Base-by-base conservation (phyloP, 2,113 vertebrate species). In the Nothocercus nigrocapillus region DNA sequence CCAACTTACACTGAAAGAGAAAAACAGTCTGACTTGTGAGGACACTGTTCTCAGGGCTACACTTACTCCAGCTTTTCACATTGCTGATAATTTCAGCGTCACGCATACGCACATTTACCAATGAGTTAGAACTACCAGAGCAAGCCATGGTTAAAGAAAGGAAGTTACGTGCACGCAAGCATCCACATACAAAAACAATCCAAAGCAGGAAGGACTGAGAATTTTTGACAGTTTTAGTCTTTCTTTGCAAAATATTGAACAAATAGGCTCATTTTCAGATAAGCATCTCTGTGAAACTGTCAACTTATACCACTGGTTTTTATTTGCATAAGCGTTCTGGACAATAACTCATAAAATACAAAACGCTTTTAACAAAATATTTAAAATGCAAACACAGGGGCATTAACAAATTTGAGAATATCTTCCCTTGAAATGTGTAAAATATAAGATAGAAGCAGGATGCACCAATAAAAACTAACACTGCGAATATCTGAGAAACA, bases 1-100 rank as follows among this genome's bases (percentile, higher is more conserved):
- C 99, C 95, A 99, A 89, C 89, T 99, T 99, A 89, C 99, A 99
- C 99, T 99, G 92, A 5, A 49, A 80, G 49, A 67, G 56, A n/a
- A 61, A 17, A 30, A 51, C 9, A 93, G 64, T 25, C 79, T 74
- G 83, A 14, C 7, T 54, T 36, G 9, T 20, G 67, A 34, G 59
- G 44, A 67, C 4, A 1, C 21, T 51, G 7, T 1, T 58, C 51
- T 47, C 62, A 21, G 18, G 1, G 27, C 63, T 40, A 18, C 22
- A 2, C 3, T n/a, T 4, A 0, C 40, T 44, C 54, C 64, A 67
- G 64, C 12, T 64, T 61, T 8, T 45, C 54, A 38, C 7, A 6
- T 7, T 3, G 13, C 1, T 7, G 25, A 20, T 3, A 13, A 34
- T 69, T 13, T 72, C 79, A 78, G 44, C 40, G 56, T 2, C 18